A percentile compares a stretch with the other conserved stretches of the same genome.
phyloP scores from a whole-genome alignment of 2,797 vertebrate genomes.

The Darevskia mixta region DNA sequence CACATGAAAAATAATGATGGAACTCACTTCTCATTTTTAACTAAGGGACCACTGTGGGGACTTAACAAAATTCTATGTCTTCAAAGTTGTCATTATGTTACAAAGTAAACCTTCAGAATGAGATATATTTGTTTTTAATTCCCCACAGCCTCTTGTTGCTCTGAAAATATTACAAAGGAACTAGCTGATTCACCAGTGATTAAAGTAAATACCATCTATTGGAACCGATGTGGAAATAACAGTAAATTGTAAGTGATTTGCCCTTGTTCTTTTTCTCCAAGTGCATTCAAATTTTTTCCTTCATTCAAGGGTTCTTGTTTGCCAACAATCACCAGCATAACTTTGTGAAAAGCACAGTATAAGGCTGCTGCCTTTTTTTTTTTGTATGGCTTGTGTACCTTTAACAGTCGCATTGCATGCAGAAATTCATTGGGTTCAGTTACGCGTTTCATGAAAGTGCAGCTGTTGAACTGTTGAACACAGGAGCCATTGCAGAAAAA shows the following conservation, averaged over 20 bases:
- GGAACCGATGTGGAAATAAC: slow-evolving; percentile 80
- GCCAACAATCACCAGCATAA: background rate
- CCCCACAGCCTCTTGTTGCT: slow-evolving; percentile 78
- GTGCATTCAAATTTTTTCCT: background rate
- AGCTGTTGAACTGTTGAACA: background rate
- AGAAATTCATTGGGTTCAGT: background rate
- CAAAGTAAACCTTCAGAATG: slow-evolving; percentile 37
- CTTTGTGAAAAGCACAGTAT: background rate
- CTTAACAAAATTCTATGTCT: slow-evolving; percentile 14
- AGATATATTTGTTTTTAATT: slow-evolving; percentile 56
- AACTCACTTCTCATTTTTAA: background rate
- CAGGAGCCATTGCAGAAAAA: background rate
- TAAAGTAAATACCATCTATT: slow-evolving; percentile 75
- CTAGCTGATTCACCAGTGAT: slow-evolving; percentile 72
- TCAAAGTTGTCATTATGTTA: slow-evolving; percentile 14
- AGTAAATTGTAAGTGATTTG: slow-evolving; percentile 74
- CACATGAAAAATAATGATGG: background rate
- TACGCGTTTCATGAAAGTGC: background rate
- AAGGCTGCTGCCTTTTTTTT: background rate
- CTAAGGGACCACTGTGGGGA: background rate
- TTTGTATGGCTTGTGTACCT: background rate
- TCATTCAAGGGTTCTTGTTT: background rate
- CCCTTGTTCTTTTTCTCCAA: slow-evolving; percentile 50
- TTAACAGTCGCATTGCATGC: background rate
- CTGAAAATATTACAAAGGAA: slow-evolving; percentile 73